A percentile compares a stretch with the other conserved stretches of the same genome.
Conservation (phyloP, 2,888 invertebrate genomes). For the Drosophila subsilvestris region DNA sequence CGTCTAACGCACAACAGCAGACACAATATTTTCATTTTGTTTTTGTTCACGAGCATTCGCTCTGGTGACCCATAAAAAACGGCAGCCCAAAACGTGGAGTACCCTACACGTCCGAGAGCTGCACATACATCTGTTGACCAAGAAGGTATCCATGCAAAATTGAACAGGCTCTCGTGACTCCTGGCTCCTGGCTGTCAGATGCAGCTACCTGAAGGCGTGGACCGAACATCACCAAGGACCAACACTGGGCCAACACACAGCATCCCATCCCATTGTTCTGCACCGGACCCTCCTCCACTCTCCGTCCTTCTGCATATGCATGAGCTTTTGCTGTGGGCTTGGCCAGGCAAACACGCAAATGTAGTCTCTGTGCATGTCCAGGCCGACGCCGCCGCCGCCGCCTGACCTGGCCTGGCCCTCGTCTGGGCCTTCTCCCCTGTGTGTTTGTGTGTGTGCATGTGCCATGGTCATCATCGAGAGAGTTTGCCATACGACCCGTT, state of each 20-base stretch:
- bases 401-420: constrained; percentile 4
- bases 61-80: constrained; percentile 69
- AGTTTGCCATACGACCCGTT: constrained; percentile 35
- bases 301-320: constrained; percentile 15
- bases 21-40: constrained; percentile 55
- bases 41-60: constrained; percentile 50
- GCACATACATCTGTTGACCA: constrained; percentile 37
- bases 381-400: constrained; percentile 10
- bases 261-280: constrained; percentile 28
- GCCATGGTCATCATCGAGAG: constrained; percentile 50
- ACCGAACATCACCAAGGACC: constrained; percentile 14
- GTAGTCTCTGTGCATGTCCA: constrained; percentile 50
- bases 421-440: neutral
- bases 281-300: neutral
- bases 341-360: constrained; percentile 31
- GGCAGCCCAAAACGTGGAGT: neutral
- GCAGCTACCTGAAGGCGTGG: constrained; percentile 19
- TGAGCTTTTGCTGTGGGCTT: constrained; percentile 15
- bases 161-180: constrained; percentile 60
- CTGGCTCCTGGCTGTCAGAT: constrained; percentile 69
- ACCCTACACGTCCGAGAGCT: constrained; percentile 21
- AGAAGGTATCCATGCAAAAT: constrained; percentile 66
- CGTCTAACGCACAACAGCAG: constrained; percentile 39
- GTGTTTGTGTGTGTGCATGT: constrained; percentile 20
- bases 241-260: constrained; percentile 24